Conservation (phyloP, 37 sponge, comb jelly and placozoan genomes). For the Aplysina aerophoba region DNA sequence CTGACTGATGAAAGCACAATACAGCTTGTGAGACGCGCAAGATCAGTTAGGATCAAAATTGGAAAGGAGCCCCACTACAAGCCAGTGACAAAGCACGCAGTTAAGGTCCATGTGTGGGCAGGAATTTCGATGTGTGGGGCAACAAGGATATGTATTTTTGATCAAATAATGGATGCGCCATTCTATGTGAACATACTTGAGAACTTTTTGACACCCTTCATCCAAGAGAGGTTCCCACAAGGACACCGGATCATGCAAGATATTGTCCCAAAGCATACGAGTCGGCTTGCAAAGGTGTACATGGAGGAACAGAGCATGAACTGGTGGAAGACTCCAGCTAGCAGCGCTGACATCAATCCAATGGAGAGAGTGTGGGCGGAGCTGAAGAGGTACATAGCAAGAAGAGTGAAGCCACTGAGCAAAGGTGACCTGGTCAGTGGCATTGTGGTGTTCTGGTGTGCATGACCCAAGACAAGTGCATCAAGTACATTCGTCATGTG, state of each 20-base stretch:
- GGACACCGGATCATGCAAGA: conserved; percentile 5
- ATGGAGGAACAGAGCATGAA: background rate
- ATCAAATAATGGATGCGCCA: background rate
- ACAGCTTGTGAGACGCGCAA: background rate
- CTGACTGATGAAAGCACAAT: conserved; percentile 18
- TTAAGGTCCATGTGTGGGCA: conserved; percentile 26
- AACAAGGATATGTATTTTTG: conserved; percentile 4
- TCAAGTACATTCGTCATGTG: conserved; percentile 17
- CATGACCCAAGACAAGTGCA: background rate
- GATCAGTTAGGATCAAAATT: background rate
- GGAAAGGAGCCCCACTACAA: background rate
- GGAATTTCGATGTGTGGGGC: conserved; percentile 8
- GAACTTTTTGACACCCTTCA: background rate
- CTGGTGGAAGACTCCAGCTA: conserved; percentile 20
- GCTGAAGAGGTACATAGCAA: conserved; percentile 1
- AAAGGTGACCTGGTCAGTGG: conserved; percentile 1
- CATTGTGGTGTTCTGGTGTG: background rate
- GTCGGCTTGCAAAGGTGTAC: background rate
- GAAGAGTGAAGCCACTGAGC: background rate
- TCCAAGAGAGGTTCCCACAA: background rate
- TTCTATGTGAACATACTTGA: background rate
- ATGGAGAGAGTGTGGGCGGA: conserved; percentile 11
- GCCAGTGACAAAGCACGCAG: background rate
- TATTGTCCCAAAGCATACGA: conserved; percentile 21
- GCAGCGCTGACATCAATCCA: conserved; percentile 17